phyloP scores from a whole-genome alignment of 2,888 invertebrate genomes.

The Andrena chrysosceles region DNA sequence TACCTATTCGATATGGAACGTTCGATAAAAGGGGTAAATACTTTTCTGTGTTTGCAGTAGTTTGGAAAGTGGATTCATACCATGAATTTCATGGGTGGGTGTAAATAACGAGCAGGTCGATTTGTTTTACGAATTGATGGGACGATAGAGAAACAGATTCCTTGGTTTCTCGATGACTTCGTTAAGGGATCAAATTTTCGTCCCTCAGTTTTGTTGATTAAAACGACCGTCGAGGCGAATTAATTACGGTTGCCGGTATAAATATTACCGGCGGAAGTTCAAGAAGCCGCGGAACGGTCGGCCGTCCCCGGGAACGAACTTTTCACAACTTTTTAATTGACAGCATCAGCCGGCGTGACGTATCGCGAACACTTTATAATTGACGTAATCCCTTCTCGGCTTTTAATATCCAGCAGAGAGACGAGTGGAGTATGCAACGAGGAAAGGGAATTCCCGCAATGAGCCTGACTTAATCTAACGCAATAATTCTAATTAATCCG shows the following conservation, averaged over 20 bases:
- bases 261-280: constrained; percentile 13
- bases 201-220: constrained; percentile 6
- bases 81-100: too few relatives aligned
- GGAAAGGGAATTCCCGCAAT: not conserved
- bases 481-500: constrained; percentile 68
- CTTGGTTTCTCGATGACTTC: constrained; percentile 20
- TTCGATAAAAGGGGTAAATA: not conserved
- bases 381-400: constrained; percentile 51
- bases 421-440: not conserved
- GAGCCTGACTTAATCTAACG: constrained; percentile 38
- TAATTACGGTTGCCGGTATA: constrained; percentile 32
- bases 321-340: constrained; percentile 62
- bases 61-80: constrained; percentile 25
- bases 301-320: not conserved
- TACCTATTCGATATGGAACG: not conserved
- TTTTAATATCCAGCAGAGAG: constrained; percentile 33
- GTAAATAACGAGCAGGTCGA: constrained; percentile 4
- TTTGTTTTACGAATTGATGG: constrained; percentile 16
- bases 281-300: constrained; percentile 19
- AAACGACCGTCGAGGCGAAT: constrained; percentile 18
- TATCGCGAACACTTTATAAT: constrained; percentile 54
- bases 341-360: constrained; percentile 46
- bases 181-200: not conserved
- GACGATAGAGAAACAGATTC: not conserved
- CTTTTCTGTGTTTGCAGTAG: constrained; percentile 12